Conservation (phyloP, 2,888 invertebrate genomes). For the Glomeris marginata region DNA sequence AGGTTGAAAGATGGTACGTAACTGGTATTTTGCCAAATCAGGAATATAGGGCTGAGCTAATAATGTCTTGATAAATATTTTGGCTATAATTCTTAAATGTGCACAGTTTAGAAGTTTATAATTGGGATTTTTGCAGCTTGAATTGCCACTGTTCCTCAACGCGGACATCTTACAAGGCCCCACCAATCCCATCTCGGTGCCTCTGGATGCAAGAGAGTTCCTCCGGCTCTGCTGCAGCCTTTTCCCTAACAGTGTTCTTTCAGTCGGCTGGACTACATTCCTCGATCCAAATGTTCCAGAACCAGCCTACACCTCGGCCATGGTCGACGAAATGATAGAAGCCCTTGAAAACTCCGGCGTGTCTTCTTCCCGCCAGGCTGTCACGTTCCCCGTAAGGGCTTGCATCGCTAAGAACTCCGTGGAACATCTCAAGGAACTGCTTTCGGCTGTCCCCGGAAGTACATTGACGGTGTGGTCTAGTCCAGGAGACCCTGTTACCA, state of each 20-base stretch:
- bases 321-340: conserved; percentile 52
- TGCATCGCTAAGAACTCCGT: conserved; percentile 51
- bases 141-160: conserved; percentile 67
- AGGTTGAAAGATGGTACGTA: too few relatives aligned
- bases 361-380: conserved; percentile 34
- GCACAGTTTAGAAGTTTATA: too few relatives aligned
- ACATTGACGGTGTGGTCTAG: conserved; percentile 70
- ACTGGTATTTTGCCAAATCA: too few relatives aligned
- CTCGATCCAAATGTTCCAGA: conserved; percentile 13
- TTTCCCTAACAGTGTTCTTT: conserved; percentile 50
- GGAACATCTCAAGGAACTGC: conserved; percentile 42
- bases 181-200: conserved; percentile 39
- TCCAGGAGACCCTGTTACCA: conserved; percentile 44
- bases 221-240: conserved; percentile 39
- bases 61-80: too few relatives aligned
- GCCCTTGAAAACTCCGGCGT: conserved; percentile 31
- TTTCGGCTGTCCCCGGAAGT: conserved; percentile 39
- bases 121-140: conserved; percentile 38
- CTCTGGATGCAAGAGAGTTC: conserved; percentile 51
- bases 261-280: conserved; percentile 72
- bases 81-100: too few relatives aligned
- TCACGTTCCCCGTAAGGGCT: conserved; percentile 68
- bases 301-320: conserved; percentile 24
- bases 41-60: too few relatives aligned
- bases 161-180: conserved; percentile 73